phyloP scores from a whole-genome alignment of 2,113 vertebrate genomes.

The Prunella fulvescens region DNA sequence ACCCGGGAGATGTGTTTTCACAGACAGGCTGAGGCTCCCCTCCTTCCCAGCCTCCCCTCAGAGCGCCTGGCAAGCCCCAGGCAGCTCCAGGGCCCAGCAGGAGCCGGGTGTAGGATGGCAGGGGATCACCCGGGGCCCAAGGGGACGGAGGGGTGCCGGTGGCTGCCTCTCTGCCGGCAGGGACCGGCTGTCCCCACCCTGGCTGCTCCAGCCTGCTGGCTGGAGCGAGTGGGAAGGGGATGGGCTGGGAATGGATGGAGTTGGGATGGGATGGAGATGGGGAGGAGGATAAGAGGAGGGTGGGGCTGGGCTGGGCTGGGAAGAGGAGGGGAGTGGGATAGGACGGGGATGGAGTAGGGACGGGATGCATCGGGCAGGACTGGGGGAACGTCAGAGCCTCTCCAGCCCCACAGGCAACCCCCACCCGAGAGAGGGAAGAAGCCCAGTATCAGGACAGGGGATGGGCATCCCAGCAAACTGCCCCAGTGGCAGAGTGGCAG shows the following conservation, averaged over 20 bases:
- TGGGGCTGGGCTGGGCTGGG: neutral
- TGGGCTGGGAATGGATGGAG: neutral
- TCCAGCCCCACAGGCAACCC: neutral
- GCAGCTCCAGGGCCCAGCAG: neutral
- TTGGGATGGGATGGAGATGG: neutral
- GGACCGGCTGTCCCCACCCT: neutral
- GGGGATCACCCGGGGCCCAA: accelerated
- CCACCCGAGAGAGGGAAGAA: neutral
- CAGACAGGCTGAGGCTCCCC: neutral
- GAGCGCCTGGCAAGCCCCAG: neutral
- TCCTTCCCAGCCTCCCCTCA: neutral
- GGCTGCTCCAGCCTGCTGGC: neutral
- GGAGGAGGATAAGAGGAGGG: neutral
- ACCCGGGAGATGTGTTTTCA: neutral
- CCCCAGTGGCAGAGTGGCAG: neutral
- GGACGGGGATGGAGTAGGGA: neutral
- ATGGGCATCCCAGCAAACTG: neutral
- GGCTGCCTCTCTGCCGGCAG: neutral
- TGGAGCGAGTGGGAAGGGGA: neutral
- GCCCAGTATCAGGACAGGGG: neutral
- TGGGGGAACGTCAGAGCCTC: neutral
- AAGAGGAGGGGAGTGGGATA: neutral
- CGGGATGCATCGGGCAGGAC: neutral
- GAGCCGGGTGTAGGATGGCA: neutral
- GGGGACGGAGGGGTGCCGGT: accelerated